A percentile compares a stretch with the other conserved stretches of the same genome.
Evolutionary conservation across 2,888 invertebrate species (phyloP).

Genomic region (Mesoligia furuncula): DNA sequence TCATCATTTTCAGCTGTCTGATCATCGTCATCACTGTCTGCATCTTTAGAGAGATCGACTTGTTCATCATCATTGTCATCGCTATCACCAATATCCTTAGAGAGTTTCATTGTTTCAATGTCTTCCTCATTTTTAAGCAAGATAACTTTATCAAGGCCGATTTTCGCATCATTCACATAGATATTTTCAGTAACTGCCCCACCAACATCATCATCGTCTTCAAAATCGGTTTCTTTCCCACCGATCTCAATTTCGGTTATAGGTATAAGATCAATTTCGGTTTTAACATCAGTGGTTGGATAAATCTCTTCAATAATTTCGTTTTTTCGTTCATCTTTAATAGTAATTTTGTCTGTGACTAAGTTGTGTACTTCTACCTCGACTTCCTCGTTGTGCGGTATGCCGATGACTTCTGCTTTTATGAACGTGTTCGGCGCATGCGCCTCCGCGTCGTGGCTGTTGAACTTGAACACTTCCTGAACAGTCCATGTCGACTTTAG

Average conservation of each 20-base stretch:
- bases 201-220: slow-evolving; percentile 50
- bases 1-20: neutral
- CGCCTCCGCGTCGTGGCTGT: slow-evolving; percentile 38
- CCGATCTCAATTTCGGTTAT: slow-evolving; percentile 21
- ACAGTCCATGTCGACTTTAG: slow-evolving; percentile 68
- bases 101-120: neutral
- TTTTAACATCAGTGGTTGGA: neutral
- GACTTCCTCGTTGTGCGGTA: slow-evolving; percentile 23
- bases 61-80: neutral
- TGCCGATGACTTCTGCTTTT: slow-evolving; percentile 46
- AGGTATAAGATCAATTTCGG: slow-evolving; percentile 39
- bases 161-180: neutral
- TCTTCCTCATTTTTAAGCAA: slow-evolving; percentile 14
- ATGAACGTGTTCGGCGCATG: slow-evolving; percentile 59
- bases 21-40: neutral
- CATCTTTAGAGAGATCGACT: neutral
- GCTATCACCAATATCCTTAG: neutral
- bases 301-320: slow-evolving; percentile 36
- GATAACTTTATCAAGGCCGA: slow-evolving; percentile 7
- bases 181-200: slow-evolving; percentile 1
- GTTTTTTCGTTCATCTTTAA: slow-evolving; percentile 59
- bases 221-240: slow-evolving; percentile 60
- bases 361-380: slow-evolving; percentile 23
- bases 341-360: neutral
- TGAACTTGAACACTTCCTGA: slow-evolving; percentile 44